phyloP scores from a whole-genome alignment of 2,797 vertebrate genomes.

The Tragopan temminckii region DNA sequence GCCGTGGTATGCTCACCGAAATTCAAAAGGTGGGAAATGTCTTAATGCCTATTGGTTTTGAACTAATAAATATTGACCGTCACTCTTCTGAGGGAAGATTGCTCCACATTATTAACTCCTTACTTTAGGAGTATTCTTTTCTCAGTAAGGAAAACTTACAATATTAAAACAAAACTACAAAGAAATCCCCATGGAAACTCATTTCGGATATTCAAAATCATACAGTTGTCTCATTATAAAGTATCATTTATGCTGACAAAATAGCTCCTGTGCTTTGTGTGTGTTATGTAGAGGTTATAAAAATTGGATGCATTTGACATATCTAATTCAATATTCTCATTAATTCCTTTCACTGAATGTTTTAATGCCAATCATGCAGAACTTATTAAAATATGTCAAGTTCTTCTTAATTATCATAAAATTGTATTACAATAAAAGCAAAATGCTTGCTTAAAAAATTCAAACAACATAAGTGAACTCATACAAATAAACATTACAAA shows the following conservation, averaged over 20 bases:
- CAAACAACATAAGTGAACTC: constrained; percentile 22
- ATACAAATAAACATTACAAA: constrained; percentile 36
- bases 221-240: neutral
- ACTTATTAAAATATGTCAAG: constrained; percentile 26
- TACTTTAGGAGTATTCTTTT: neutral
- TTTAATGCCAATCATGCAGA: constrained; percentile 51
- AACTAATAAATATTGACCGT: neutral
- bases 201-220: neutral
- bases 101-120: neutral
- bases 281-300: constrained; percentile 25
- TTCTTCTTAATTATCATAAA: constrained; percentile 55
- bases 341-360: constrained; percentile 38
- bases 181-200: too few relatives aligned
- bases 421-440: constrained; percentile 37
- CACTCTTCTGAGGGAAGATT: neutral
- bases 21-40: neutral
- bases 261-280: constrained; percentile 1
- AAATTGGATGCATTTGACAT: constrained; percentile 32
- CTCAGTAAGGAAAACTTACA: neutral
- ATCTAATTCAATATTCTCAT: constrained; percentile 55
- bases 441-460: constrained; percentile 46
- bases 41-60: neutral
- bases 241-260: neutral
- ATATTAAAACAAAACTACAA: neutral
- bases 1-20: neutral